Evolutionary conservation across 2,797 vertebrate genomes (phyloP).

Genomic region (Hephaestus fuliginosus): DNA sequence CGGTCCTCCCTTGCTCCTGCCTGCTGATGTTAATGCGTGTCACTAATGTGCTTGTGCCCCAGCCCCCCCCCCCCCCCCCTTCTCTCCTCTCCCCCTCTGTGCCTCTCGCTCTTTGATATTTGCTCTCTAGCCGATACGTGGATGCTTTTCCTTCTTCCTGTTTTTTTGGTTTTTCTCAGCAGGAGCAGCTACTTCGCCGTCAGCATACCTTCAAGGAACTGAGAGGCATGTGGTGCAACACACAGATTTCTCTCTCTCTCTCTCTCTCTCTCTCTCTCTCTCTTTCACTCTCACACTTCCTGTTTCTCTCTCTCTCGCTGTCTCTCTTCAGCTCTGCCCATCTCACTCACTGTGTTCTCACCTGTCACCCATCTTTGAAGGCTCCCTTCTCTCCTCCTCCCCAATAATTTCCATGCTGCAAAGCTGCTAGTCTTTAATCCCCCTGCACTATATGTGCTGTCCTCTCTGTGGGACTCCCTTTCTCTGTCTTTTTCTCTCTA

Average conservation of each 20-base stretch:
- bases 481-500: neutral
- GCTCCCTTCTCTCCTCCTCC: conserved; percentile 21
- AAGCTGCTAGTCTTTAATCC: neutral
- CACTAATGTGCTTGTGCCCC: conserved; percentile 67
- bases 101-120: conserved; percentile 23
- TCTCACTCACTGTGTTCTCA: conserved; percentile 44
- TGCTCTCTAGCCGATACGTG: conserved; percentile 24
- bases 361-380: conserved; percentile 41
- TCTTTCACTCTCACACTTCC: neutral
- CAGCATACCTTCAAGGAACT: conserved; percentile 54
- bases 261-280: neutral
- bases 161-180: conserved; percentile 54
- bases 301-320: conserved; percentile 7
- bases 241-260: conserved; percentile 15
- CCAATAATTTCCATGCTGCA: neutral
- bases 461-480: neutral
- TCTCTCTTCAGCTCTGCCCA: conserved; percentile 28
- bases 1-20: conserved; percentile 35
- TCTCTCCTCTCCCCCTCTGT: conserved; percentile 12
- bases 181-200: conserved; percentile 38
- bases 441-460: neutral
- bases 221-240: conserved; percentile 52
- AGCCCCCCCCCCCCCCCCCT: conserved; percentile 31
- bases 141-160: conserved; percentile 28
- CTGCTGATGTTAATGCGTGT: conserved; percentile 55